Evolutionary conservation across 2,888 invertebrate genomes (phyloP).

Genomic region (Amiota communis): DNA sequence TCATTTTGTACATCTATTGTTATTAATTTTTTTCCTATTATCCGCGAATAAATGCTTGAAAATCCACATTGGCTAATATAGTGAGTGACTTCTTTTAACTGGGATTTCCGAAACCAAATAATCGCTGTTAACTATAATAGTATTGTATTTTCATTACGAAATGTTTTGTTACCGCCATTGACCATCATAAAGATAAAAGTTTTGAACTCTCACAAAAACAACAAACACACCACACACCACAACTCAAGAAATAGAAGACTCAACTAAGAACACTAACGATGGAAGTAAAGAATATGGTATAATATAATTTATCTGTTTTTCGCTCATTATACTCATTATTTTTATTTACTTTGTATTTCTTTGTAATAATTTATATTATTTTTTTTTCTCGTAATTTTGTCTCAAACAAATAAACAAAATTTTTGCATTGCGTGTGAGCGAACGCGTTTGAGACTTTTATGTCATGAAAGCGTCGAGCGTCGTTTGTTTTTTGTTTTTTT

Average conservation of each 20-base stretch:
- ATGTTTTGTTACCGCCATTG: neutral
- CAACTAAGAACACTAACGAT: neutral
- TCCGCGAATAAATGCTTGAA: too few species aligned
- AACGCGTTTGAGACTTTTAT: neutral
- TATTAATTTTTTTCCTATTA: too few species aligned
- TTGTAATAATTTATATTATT: neutral
- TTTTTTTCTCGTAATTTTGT: neutral
- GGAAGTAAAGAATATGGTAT: neutral
- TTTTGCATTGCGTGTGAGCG: conserved; percentile 9
- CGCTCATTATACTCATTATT: neutral
- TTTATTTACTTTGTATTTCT: neutral
- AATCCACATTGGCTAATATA: too few species aligned
- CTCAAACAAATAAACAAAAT: neutral
- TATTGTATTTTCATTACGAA: too few species aligned
- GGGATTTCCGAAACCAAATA: too few species aligned
- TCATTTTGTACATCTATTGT: too few species aligned
- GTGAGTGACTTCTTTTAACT: too few species aligned
- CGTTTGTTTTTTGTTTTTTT: neutral
- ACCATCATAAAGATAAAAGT: conserved; percentile 16
- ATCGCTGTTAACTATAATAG: too few species aligned
- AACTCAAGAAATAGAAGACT: conserved; percentile 1
- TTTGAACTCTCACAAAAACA: neutral
- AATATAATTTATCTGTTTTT: neutral
- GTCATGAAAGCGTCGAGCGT: too few species aligned
- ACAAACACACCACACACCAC: neutral